phyloP scores from a whole-genome alignment of 2,113 vertebrate species.

The Rhabdornis inornatus region DNA sequence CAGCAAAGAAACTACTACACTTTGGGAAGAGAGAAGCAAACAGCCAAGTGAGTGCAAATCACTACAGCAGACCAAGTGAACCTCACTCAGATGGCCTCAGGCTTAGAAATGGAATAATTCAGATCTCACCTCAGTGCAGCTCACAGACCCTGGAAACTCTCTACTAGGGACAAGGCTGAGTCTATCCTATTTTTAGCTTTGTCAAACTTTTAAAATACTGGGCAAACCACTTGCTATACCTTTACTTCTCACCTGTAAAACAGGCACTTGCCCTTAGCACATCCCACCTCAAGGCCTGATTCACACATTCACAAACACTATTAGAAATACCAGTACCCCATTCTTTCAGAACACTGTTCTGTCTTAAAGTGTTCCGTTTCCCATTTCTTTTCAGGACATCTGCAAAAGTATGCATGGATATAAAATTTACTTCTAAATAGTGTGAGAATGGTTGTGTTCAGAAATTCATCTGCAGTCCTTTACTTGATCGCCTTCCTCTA shows the following conservation, averaged over 20 bases:
- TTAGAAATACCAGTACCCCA: neutral
- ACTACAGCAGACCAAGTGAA: neutral
- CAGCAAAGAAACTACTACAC: neutral
- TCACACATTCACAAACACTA: neutral
- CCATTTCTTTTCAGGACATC: neutral
- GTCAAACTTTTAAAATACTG: neutral
- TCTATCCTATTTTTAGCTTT: neutral
- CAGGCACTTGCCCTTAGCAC: neutral
- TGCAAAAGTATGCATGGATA: neutral
- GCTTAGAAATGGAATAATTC: neutral
- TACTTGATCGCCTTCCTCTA: conserved; percentile 27
- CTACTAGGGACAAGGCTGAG: neutral
- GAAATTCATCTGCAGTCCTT: conserved; percentile 53
- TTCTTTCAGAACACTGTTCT: neutral
- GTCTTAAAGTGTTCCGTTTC: neutral
- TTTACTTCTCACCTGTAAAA: neutral
- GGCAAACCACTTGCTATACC: neutral
- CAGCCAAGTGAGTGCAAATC: neutral
- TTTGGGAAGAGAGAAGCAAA: neutral
- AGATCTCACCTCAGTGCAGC: neutral
- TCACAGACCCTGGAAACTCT: neutral
- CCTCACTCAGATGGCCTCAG: neutral
- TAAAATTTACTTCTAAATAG: conserved; percentile 24
- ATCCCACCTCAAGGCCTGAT: neutral
- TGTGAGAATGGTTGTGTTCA: neutral